Percentiles rank a stretch among this genome's conserved stretches.
phyloP scores from a whole-genome alignment of 2,797 vertebrate species.

The Molossus alvarezi region DNA sequence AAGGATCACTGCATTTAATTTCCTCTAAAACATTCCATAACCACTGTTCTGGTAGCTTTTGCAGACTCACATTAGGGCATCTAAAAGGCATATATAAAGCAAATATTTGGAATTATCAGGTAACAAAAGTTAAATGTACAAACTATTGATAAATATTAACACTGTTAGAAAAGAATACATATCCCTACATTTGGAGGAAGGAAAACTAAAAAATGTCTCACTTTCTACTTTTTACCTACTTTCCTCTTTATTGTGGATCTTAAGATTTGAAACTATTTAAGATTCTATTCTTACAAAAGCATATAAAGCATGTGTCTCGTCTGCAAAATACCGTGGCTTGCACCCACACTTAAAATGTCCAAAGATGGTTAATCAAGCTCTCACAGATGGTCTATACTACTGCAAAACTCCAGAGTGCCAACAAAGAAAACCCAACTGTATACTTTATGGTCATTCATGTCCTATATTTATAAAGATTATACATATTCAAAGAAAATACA shows the following conservation, averaged over 20 bases:
- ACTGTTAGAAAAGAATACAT: constrained; percentile 26
- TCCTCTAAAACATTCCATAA: constrained; percentile 94
- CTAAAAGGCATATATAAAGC: constrained; percentile 86
- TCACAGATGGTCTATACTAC: not conserved
- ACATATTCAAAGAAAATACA: constrained; percentile 26
- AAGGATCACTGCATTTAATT: constrained; percentile 95
- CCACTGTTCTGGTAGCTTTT: constrained; percentile 95
- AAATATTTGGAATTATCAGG: constrained; percentile 54
- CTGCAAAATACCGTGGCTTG: not conserved
- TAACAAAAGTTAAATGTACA: not conserved
- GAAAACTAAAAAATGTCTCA: constrained; percentile 28
- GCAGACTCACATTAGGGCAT: constrained; percentile 92
- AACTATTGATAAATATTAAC: not conserved
- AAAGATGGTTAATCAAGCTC: not conserved
- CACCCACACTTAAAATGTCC: not conserved
- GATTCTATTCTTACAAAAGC: not conserved
- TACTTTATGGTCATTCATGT: not conserved
- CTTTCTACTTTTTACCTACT: constrained; percentile 48
- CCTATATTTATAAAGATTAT: constrained; percentile 5
- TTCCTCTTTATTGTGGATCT: constrained; percentile 37
- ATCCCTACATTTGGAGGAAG: not conserved
- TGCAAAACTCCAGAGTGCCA: constrained; percentile 27
- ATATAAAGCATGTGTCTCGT: not conserved
- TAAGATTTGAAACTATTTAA: constrained; percentile 33
- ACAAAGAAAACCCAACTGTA: constrained; percentile 1